Evolutionary conservation across 1,140 invertebrate species (phyloP).

Genomic region (Micrasema longulum): DNA sequence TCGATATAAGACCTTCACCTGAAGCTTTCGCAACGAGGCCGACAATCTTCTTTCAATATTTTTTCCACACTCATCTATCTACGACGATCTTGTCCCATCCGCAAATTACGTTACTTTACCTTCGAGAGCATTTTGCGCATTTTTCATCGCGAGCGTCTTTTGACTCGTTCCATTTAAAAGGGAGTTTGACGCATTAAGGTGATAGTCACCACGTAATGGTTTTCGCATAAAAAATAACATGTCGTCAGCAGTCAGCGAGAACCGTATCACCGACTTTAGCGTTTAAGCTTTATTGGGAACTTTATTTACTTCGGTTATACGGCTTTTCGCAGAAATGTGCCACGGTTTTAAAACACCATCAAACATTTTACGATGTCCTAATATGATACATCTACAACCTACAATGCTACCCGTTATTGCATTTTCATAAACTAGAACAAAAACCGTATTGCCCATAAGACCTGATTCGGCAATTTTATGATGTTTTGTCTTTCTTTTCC

Average conservation of each 20-base stretch:
- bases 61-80: constrained; percentile 37
- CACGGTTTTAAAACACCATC: not conserved
- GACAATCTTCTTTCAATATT: constrained; percentile 36
- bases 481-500: no score
- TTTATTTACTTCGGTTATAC: constrained; percentile 1
- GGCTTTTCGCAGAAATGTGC: not conserved
- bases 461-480: no score
- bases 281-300: constrained; percentile 10
- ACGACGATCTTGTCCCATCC: constrained; percentile 24
- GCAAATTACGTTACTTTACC: constrained; percentile 34
- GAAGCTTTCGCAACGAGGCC: constrained; percentile 26
- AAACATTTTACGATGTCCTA: no score
- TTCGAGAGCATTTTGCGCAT: constrained; percentile 19
- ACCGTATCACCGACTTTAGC: not conserved
- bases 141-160: constrained; percentile 13
- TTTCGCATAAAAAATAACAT: constrained; percentile 3
- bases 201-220: constrained; percentile 16
- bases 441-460: no score
- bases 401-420: no score
- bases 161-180: constrained; percentile 23
- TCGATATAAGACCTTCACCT: constrained; percentile 45
- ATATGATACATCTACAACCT: no score
- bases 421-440: no score
- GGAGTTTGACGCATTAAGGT: constrained; percentile 28
- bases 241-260: not conserved